These are phyloP conservation scores for Plagodis pulveraria DNA, from an alignment of 2,888 invertebrate species.

Conservation along the genomic window DNA sequence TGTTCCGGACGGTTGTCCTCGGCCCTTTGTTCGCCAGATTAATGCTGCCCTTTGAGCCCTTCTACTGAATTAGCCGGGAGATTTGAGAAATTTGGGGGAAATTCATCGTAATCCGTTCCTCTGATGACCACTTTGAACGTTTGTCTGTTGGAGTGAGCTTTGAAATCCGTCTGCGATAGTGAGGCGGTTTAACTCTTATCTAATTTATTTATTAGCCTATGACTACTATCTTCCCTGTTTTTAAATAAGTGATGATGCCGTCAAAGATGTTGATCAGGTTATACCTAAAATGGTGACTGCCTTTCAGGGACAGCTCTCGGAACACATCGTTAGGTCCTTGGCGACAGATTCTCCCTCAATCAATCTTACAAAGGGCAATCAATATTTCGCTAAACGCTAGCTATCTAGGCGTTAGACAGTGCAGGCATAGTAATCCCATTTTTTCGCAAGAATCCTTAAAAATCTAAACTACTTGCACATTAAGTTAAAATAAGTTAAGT, in stretches of 20 bases:
- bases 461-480: no score
- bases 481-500: no score
- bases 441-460: no score
- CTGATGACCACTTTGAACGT: slow-evolving; percentile 27
- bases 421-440: no score
- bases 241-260: neutral
- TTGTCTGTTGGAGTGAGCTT: slow-evolving; percentile 11
- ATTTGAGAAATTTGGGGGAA: slow-evolving; percentile 18
- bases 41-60: slow-evolving; percentile 36
- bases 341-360: no score
- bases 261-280: no score
- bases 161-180: slow-evolving; percentile 10
- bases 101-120: slow-evolving; percentile 29
- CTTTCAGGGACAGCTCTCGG: no score
- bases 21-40: slow-evolving; percentile 35
- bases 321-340: no score
- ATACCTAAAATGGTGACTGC: no score
- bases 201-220: neutral
- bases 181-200: slow-evolving; percentile 2
- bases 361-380: no score
- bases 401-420: no score
- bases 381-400: no score
- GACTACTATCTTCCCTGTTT: neutral
- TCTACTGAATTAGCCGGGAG: slow-evolving; percentile 31
- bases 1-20: slow-evolving; percentile 27